Conservation (phyloP, 2,113 vertebrate species). For the Triplophysa siluroides region DNA sequence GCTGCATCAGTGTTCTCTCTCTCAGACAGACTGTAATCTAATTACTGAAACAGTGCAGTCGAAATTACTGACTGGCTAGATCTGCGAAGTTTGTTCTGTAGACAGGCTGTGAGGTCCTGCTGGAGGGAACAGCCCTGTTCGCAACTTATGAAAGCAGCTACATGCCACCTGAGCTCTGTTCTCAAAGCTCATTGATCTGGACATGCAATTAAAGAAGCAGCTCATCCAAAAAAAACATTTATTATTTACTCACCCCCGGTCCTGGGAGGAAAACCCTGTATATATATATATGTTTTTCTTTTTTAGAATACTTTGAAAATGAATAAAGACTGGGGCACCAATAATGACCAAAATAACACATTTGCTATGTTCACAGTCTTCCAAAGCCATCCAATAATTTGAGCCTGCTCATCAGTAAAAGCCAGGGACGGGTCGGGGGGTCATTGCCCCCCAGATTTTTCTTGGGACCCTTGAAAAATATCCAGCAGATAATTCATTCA, state of each 20-base stretch:
- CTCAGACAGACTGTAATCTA: conserved; percentile 28
- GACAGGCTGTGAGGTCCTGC: conserved; percentile 11
- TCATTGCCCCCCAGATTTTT: too few species aligned
- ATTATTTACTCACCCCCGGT: not conserved
- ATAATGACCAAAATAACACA: too few species aligned
- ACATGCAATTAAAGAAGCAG: conserved; percentile 21
- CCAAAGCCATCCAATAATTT: not conserved
- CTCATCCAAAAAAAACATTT: not conserved
- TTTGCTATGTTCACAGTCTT: too few species aligned
- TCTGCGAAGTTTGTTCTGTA: conserved; percentile 10
- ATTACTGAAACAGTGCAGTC: conserved; percentile 17
- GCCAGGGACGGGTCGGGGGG: too few species aligned
- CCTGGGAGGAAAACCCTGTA: not conserved
- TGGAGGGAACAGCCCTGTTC: conserved; percentile 20
- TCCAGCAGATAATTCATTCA: too few species aligned
- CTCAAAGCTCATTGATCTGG: conserved; percentile 11
- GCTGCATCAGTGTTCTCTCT: not conserved
- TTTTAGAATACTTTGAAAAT: not conserved
- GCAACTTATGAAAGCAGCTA: conserved; percentile 11
- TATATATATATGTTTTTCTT: not conserved
- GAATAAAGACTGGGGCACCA: not conserved
- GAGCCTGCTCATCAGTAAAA: not conserved
- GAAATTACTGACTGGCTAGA: conserved; percentile 8
- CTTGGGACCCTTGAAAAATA: too few species aligned
- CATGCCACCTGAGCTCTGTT: conserved; percentile 20